These are phyloP conservation scores for Salminus brasiliensis DNA, from an alignment of 2,113 vertebrate species.

Conservation along the genomic window DNA sequence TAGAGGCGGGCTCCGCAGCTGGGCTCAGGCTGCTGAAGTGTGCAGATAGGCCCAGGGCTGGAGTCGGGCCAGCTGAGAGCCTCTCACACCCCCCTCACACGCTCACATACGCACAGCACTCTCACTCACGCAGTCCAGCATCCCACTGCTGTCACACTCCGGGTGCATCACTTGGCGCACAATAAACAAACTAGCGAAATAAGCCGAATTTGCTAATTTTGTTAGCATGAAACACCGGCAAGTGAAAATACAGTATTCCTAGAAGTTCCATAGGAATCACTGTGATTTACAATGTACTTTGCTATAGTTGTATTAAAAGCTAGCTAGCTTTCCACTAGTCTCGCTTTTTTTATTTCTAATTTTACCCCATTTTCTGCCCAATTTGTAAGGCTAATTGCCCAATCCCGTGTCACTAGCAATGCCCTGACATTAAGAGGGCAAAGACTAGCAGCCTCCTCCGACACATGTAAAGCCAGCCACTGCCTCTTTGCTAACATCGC, in stretches of 20 bases:
- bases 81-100: conserved; percentile 4
- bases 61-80: conserved; percentile 53
- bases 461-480: no score
- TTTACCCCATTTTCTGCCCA: no score
- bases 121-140: conserved; percentile 20
- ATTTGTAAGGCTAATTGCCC: no score
- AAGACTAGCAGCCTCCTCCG: no score
- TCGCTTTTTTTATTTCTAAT: no score
- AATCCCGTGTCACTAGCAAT: no score
- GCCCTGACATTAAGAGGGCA: no score
- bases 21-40: conserved; percentile 68
- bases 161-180: background rate
- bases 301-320: no score
- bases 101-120: conserved; percentile 23
- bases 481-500: no score
- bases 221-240: conserved; percentile 26
- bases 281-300: background rate
- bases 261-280: background rate
- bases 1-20: conserved; percentile 72
- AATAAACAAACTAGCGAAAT: conserved; percentile 37
- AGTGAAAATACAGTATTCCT: background rate
- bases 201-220: conserved; percentile 29
- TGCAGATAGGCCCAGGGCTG: conserved; percentile 63
- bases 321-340: no score
- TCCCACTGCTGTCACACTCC: conserved; percentile 25